Evolutionary conservation across 1,140 invertebrate species (phyloP).

Genomic region (Hormaphis cornu): DNA sequence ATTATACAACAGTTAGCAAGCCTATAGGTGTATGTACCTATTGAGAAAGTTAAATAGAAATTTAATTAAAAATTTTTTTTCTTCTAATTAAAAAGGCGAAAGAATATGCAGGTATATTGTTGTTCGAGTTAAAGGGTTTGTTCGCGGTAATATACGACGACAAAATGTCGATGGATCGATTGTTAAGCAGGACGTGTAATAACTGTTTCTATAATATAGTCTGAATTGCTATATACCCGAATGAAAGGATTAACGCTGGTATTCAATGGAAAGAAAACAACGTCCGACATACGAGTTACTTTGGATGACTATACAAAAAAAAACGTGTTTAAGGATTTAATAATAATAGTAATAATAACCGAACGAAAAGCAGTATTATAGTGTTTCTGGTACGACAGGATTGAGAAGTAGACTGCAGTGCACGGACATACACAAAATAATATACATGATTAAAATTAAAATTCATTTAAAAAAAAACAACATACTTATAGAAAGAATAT

Average conservation of each 20-base stretch:
- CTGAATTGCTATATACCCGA: neutral
- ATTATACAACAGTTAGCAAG: too few species aligned
- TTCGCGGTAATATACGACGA: neutral
- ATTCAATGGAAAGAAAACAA: neutral
- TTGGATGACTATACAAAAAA: neutral
- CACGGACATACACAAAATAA: too few species aligned
- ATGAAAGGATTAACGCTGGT: slow-evolving; percentile 12
- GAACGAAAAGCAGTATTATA: too few species aligned
- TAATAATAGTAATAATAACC: too few species aligned
- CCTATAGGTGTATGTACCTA: neutral
- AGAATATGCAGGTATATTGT: neutral
- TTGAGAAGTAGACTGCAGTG: too few species aligned
- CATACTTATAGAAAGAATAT: too few species aligned
- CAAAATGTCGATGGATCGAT: neutral
- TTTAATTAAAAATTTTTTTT: neutral
- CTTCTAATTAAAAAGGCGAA: neutral
- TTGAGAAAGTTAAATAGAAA: neutral
- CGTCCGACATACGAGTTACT: neutral
- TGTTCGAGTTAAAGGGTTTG: neutral
- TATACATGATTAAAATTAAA: too few species aligned
- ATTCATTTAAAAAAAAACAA: too few species aligned
- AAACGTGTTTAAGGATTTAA: neutral
- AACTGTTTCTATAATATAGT: neutral
- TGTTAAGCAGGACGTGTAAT: neutral
- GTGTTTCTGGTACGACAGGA: too few species aligned